Evolutionary conservation across 2,797 vertebrate species (phyloP), one percentile per base, ranked within the genome.

Genomic region (Triplophysa bombifrons): DNA sequence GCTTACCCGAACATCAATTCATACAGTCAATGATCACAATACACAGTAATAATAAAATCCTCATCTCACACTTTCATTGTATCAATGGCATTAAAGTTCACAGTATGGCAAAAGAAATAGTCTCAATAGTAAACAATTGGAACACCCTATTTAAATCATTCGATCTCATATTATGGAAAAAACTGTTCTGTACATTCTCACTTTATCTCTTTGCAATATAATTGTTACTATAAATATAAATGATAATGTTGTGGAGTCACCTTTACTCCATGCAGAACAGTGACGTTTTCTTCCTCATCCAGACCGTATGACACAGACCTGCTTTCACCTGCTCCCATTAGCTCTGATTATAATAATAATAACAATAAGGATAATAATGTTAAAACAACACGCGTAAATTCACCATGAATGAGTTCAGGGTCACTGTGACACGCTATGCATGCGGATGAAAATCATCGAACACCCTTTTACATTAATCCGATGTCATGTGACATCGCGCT

Each of bases 211-310:
- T 51, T 51, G 16, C 13, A 11, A 46, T 46, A 46, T 46, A 46
- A 46, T 27, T 27, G 25, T 27, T 27, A 27, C 2, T 27, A 27
- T 27, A 27, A 27, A 27, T 46, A 46, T 46, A 12, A 58, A 25
- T 60, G 22, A 60, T 22, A 13, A 27, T 25, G 22, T 60, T 25
- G 12, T 63, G 16, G 8, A 19, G 63, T 85, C 93, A 98, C 97
- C 96, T 95, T 94, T 85, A 99, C 93, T 87, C 96, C 96, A 86
- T 96, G 95, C 84, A 98, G 89, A 85, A 99, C 95, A 46, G 94
- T 96, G 87, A 98, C 94, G 90, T 93, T 95, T 83, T 97, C 94
- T 67, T 96, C 93, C 85, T 96, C 95, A 76, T 98, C 95, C 90
- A 95, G 79, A 30, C 93, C 96, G 86, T 96, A 97, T 19, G 96